Evolutionary conservation across 2,797 vertebrate species (phyloP), one percentile per base, ranked within the genome.

Genomic region (Lithobates sylvaticus): DNA sequence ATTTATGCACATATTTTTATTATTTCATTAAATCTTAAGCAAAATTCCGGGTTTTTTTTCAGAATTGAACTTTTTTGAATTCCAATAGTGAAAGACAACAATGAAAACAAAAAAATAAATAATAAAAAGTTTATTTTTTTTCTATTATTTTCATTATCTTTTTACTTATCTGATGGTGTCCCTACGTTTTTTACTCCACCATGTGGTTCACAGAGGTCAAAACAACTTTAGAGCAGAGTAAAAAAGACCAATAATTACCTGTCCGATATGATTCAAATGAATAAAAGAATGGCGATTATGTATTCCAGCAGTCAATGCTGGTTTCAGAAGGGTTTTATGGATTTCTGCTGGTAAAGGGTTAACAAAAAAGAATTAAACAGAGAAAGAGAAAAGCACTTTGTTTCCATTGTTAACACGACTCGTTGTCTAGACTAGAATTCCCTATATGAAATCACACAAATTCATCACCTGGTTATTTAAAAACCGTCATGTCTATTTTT

Each of bases 381-480:
- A 15, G n/a, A 54, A 83, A 36, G 82, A 85, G n/a, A 68, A 86
- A 75, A 77, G 78, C 26, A 54, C 42, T 71, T 72, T 64, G 21
- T 82, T 87, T 87, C 69, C 32, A 74, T 65, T 83, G 68, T 78
- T 74, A 44, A 44, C 23, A 64, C 26, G 61, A 42, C 70, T 83
- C 42, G 78, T 83, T 87, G 85, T 87, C 85, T 87, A 87, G 85
- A 87, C 85, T 72, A 39, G 76, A 87, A 83, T 83, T 87, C 85
- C 76, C 81, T 74, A 50, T 78, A 78, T 87, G 76, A 87, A 87
- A 87, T 69, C 68, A 36, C 68, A 68, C 42, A 87, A 58, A 58
- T 87, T 87, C 64, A 86, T 73, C 64, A 23, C 74, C 78, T 42
- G 75, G 79, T 76, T 78, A 78, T 87, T 78, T 83, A 67, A 78